phyloP scores from a whole-genome alignment of 2,113 vertebrate genomes.

The Entosphenus tridentatus region DNA sequence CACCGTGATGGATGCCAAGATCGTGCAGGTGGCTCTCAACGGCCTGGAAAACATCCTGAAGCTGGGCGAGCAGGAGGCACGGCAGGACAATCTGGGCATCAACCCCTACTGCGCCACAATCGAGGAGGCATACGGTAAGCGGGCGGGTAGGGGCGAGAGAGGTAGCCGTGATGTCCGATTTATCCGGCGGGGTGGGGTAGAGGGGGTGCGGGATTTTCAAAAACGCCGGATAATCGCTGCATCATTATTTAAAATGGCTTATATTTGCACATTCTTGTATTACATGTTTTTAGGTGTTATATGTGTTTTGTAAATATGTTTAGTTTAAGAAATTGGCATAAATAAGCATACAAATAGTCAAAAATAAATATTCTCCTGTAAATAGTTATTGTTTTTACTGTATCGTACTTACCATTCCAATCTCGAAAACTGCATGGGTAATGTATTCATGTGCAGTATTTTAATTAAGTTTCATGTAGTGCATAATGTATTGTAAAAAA shows the following conservation, averaged over 20 bases:
- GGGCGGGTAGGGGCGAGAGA: neutral
- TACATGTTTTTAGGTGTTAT: too few species aligned
- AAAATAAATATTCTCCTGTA: too few species aligned
- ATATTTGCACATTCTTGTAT: neutral
- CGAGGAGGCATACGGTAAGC: conserved; percentile 78
- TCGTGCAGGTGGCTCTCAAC: conserved; percentile 81
- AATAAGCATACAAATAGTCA: too few species aligned
- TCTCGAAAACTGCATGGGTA: too few species aligned
- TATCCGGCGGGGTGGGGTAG: neutral
- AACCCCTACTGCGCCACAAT: conserved; percentile 89
- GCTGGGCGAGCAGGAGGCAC: conserved; percentile 78
- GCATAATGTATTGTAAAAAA: too few species aligned
- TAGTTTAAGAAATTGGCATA: too few species aligned
- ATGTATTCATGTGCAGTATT: too few species aligned
- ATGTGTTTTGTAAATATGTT: too few species aligned
- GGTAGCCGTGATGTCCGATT: too few species aligned
- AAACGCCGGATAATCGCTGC: neutral
- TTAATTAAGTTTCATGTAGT: too few species aligned
- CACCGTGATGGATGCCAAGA: conserved; percentile 93
- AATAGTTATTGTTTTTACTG: too few species aligned
- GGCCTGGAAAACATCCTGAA: conserved; percentile 85
- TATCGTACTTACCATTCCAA: too few species aligned
- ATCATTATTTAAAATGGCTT: neutral
- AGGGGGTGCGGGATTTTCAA: neutral
- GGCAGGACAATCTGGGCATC: conserved; percentile 52